phyloP scores from a whole-genome alignment of 2,888 invertebrate genomes.

The Heliconius erato region DNA sequence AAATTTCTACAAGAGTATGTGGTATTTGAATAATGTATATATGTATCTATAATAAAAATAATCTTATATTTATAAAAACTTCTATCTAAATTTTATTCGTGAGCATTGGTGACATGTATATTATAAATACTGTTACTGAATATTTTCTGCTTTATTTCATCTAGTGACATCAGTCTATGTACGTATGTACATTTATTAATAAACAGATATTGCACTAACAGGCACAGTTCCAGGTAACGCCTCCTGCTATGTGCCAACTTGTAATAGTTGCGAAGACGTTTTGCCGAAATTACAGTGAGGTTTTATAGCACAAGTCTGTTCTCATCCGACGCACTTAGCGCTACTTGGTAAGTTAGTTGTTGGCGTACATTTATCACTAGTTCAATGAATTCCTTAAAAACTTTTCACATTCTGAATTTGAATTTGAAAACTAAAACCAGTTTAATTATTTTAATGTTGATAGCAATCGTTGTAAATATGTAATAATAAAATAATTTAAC shows the following conservation, averaged over 20 bases:
- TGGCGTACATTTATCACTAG: background rate
- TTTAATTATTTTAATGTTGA: background rate
- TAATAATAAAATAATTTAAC: background rate
- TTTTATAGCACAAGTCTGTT: conserved; percentile 7
- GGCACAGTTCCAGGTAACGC: background rate
- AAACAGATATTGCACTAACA: background rate
- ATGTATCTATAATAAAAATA: too few species aligned
- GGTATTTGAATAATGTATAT: too few species aligned
- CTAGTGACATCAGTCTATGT: too few species aligned
- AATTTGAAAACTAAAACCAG: too few species aligned
- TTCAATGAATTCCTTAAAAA: conserved; percentile 15
- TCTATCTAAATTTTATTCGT: too few species aligned
- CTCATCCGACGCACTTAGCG: conserved; percentile 19
- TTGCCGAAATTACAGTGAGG: conserved; percentile 20
- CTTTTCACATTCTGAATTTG: too few species aligned
- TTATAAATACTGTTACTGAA: too few species aligned
- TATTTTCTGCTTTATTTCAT: too few species aligned
- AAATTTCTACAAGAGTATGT: too few species aligned
- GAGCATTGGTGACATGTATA: too few species aligned
- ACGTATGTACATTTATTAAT: background rate
- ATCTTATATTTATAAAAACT: too few species aligned
- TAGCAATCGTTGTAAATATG: background rate
- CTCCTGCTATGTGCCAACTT: background rate
- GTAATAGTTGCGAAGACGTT: conserved; percentile 24
- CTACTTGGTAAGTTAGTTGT: conserved; percentile 24